Evolutionary conservation across 2,888 invertebrate genomes (phyloP).

Genomic region (Steinernema hermaphroditum): DNA sequence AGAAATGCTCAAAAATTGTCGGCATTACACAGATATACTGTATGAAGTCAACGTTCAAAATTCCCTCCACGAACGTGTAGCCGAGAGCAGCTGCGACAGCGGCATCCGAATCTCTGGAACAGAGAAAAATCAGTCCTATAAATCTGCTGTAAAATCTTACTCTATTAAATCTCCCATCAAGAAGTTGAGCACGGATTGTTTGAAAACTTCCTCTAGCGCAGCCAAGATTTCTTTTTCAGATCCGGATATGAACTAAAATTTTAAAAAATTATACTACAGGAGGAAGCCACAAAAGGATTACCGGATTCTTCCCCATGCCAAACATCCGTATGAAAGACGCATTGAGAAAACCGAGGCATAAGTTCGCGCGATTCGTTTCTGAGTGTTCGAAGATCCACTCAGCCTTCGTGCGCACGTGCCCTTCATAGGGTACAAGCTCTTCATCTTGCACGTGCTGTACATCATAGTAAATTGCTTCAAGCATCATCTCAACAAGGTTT

Average conservation of each 20-base stretch:
- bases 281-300: background rate
- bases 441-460: background rate
- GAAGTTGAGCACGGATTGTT: background rate
- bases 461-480: constrained; percentile 5
- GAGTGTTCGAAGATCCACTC: constrained; percentile 3
- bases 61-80: background rate
- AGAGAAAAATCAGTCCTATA: background rate
- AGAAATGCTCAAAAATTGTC: constrained; percentile 2
- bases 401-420: background rate
- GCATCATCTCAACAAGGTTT: background rate
- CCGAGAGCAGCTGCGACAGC: background rate
- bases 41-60: background rate
- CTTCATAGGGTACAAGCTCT: background rate
- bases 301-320: background rate
- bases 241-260: background rate
- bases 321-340: background rate
- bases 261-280: background rate
- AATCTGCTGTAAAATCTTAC: background rate
- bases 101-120: constrained; percentile 7
- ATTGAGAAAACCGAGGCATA: background rate
- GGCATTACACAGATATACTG: background rate
- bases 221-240: background rate
- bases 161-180: background rate
- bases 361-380: background rate
- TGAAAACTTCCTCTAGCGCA: background rate